These are phyloP conservation scores for Neotragus moschatus DNA, from an alignment of 2,113 vertebrate species.

Conservation along the genomic window DNA sequence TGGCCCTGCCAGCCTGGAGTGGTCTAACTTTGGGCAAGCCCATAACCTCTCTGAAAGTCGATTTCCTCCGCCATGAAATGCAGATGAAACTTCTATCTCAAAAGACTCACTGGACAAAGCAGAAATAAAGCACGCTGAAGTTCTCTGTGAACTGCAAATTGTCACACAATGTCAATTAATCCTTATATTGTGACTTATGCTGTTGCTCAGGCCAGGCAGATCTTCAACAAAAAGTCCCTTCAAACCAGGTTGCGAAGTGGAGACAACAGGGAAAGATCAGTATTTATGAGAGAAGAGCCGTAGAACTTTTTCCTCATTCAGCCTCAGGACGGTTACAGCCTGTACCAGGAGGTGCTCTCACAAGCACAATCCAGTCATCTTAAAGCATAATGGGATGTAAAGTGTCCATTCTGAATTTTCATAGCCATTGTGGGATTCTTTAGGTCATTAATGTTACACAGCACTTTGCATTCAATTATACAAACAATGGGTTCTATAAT, in stretches of 20 bases:
- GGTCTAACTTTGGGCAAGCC: neutral
- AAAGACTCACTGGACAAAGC: neutral
- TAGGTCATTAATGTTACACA: conserved; percentile 51
- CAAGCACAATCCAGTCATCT: neutral
- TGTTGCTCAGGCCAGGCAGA: neutral
- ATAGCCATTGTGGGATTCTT: conserved; percentile 52
- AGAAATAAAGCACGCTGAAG: conserved; percentile 18
- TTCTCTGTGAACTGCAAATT: neutral
- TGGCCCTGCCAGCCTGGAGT: neutral
- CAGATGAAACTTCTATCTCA: neutral
- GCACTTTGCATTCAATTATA: conserved; percentile 70
- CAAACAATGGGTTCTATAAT: conserved; percentile 74
- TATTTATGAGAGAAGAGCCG: neutral
- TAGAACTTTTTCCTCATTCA: neutral
- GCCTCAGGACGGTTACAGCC: neutral
- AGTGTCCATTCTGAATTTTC: conserved; percentile 43
- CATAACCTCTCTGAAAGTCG: conserved; percentile 27
- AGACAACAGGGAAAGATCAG: neutral
- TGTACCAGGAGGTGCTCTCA: neutral
- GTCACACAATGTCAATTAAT: neutral
- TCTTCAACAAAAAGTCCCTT: conserved; percentile 17
- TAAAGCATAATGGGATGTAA: neutral
- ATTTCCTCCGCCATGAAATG: neutral
- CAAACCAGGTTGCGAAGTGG: neutral
- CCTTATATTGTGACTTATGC: neutral